Base-by-base conservation (phyloP, 2,113 vertebrate species). In the Coptodon rendalli region DNA sequence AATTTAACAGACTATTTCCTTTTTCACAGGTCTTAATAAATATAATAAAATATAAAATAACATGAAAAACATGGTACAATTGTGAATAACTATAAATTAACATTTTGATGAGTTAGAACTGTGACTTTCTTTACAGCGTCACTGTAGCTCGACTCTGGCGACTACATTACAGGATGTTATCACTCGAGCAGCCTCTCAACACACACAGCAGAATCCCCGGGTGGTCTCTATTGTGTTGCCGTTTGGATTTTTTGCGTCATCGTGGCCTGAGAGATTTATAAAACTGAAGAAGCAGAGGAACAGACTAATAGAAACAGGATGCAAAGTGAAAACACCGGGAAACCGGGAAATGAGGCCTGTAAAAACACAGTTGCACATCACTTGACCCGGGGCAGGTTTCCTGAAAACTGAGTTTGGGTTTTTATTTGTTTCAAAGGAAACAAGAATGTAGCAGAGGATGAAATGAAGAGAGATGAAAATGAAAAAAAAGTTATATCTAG, bases 241-340 rank as follows among this genome's bases (percentile, higher is more conserved):
- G 71, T 52, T 61, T 68, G 34, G 34, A n/a, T 38, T 52, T 78
- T 83, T 66, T 87, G 52, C 68, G 79, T 89, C 89, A 87, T 81
- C 4, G 9, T 19, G 68, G 36, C n/a, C 27, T 13, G 19, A 89
- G 59, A 89, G 40, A 89, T 71, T 57, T 53, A 81, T 31, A 63
- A 59, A 82, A 90, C 79, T 34, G 4, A 27, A 88, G 76, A 17
- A 80, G 80, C 84, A 80, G 56, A 86, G 91, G 87, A 89, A 90
- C 86, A 82, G 61, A 17, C 52, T 80, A 85, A 91, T 9, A 92
- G 83, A 86, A 92, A 94, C 91, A 94, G 94, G 93, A 94, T 86
- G 83, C 86, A 16, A 27, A 40, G 34, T 66, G 73, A 79, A 54
- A 86, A 78, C 63, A 43, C 36, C 11, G 57, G 87, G 86, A 90